Evolutionary conservation across 2,888 invertebrate species (phyloP).

Genomic region (Euzophera pinguis): DNA sequence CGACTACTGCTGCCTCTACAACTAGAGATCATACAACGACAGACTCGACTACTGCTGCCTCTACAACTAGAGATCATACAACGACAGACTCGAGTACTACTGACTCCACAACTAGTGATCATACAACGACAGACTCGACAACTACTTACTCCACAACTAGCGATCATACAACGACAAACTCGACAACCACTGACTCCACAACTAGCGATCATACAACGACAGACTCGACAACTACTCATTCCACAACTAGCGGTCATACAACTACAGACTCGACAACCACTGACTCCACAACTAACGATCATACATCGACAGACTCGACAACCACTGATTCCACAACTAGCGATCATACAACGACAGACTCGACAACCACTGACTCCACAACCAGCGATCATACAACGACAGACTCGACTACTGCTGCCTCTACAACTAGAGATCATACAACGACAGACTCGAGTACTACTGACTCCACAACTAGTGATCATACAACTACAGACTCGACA

Average conservation of each 20-base stretch:
- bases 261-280: not conserved
- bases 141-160: not conserved
- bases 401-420: not conserved
- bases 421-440: not conserved
- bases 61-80: not conserved
- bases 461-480: not conserved
- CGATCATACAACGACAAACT: not conserved
- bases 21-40: not conserved
- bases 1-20: not conserved
- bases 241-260: not conserved
- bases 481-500: not conserved
- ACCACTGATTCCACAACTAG: not conserved
- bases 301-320: not conserved
- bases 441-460: not conserved
- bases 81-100: too few relatives aligned
- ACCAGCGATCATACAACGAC: not conserved
- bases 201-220: not conserved
- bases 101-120: too few relatives aligned
- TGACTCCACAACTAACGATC: not conserved
- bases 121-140: not conserved
- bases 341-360: not conserved
- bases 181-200: not conserved
- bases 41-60: not conserved
- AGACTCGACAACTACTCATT: not conserved
- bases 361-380: not conserved